phyloP scores from a whole-genome alignment of 2,797 vertebrate species.

The Phataginus tricuspis region DNA sequence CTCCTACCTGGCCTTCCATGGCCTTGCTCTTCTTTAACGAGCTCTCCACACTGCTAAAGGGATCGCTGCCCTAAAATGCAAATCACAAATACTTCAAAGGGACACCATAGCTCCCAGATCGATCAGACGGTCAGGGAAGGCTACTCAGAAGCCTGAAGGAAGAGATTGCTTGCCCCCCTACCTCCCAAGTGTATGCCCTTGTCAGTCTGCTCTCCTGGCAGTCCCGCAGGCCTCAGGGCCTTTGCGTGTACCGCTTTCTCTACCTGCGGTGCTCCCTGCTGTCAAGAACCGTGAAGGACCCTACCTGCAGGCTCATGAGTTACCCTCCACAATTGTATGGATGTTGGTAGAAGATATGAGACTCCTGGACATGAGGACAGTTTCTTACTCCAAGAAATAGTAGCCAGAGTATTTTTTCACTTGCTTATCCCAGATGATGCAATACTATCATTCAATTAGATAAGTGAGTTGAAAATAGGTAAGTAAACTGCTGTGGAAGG shows the following conservation, averaged over 20 bases:
- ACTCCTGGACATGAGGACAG: background rate
- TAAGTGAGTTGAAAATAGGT: background rate
- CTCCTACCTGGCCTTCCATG: background rate
- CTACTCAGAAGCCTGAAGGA: background rate
- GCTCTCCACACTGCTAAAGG: background rate
- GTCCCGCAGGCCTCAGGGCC: background rate
- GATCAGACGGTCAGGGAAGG: background rate
- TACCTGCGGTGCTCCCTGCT: background rate
- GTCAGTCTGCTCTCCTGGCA: background rate
- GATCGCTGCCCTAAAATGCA: background rate
- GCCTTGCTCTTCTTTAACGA: background rate
- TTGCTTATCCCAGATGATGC: background rate
- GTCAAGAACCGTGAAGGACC: background rate
- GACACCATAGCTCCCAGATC: background rate
- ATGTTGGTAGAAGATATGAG: background rate
- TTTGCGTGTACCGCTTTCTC: background rate
- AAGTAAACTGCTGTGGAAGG: background rate
- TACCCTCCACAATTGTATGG: background rate
- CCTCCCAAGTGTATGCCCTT: background rate
- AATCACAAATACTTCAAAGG: background rate
- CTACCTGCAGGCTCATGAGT: background rate
- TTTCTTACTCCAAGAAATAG: background rate
- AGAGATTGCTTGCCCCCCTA: background rate
- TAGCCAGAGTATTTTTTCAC: background rate
- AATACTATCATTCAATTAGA: background rate